A percentile compares a stretch with the other conserved stretches of the same genome.
phyloP scores from a whole-genome alignment of 2,113 vertebrate genomes.

The Tenebrosternarchus preto region DNA sequence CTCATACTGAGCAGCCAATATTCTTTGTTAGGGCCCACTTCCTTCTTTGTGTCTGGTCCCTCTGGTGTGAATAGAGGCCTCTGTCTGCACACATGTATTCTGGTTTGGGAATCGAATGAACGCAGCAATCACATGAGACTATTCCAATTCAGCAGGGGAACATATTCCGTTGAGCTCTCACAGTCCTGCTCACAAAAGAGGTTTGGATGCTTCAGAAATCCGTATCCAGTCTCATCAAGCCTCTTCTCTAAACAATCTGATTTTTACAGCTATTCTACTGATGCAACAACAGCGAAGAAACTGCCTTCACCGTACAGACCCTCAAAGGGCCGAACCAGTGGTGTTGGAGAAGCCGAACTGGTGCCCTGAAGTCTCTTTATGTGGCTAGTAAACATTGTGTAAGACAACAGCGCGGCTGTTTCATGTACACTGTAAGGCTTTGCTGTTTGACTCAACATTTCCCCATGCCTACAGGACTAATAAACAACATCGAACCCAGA shows the following conservation, averaged over 20 bases:
- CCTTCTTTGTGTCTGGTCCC: conserved; percentile 57
- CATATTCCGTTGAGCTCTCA: conserved; percentile 31
- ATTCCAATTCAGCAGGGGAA: conserved; percentile 59
- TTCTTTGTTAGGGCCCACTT: conserved; percentile 42
- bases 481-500: conserved; percentile 8
- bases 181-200: background rate
- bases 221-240: background rate
- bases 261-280: background rate
- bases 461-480: conserved; percentile 32
- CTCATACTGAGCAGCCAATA: conserved; percentile 52
- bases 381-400: background rate
- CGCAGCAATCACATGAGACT: conserved; percentile 50
- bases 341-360: background rate
- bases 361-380: conserved; percentile 25
- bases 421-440: conserved; percentile 28
- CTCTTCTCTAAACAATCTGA: background rate
- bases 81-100: conserved; percentile 58
- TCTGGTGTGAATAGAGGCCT: conserved; percentile 57
- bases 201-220: background rate
- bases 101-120: conserved; percentile 45
- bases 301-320: conserved; percentile 9
- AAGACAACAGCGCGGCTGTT: conserved; percentile 37
- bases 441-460: conserved; percentile 31
- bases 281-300: background rate
- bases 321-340: background rate